Base-by-base conservation (phyloP, 2,113 vertebrate species). In the Zingel zingel region DNA sequence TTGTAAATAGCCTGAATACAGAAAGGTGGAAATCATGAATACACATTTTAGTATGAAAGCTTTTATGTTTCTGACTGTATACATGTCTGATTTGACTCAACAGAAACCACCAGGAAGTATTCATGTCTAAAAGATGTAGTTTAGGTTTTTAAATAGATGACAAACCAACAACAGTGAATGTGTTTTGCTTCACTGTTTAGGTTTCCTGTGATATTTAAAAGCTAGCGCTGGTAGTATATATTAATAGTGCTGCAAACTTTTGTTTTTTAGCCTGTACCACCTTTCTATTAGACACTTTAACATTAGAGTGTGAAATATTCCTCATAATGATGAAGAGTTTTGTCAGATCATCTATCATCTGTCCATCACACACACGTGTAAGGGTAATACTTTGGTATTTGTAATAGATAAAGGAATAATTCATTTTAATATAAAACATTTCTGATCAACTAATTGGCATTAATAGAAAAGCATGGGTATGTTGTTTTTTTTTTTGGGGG, bases 1-100 rank as follows among this genome's bases (percentile, higher is more conserved):
- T 98, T 99, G 92, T 99, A 99, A 93, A 99, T 99, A 11, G 98
- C 98, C 98, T 99, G 92, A 53, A 82, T 39, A 80, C 15, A 76
- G 23, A 71, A n/a, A 30, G 6, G 33, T 25, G 48, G 50, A 36
- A 14, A 19, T n/a, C 3, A 61, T 57, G 25, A 39, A 56, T 23
- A 73, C 8, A 58, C 8, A 2, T 33, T 51, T 70, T 39, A 74
- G 14, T 23, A 27, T 43, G 14, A 58, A 25, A 51, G n/a, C 9
- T 18, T 43, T 50, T 6, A 50, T 39, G 65, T 19, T 36, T 19
- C 16, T n/a, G 30, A 43, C 36, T 47, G 11, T 27, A 27, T 27
- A 27, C 3, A 27, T 27, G 2, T 27, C 1, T 62, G 64, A 74
- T 39, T 18, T 30, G 0, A 67, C 43, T n/a, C 0, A 6, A 43